These are phyloP conservation scores for Zoanthus sociatus DNA, from an alignment of 92 coral and sea anemone genomes.

Conservation along the genomic window DNA sequence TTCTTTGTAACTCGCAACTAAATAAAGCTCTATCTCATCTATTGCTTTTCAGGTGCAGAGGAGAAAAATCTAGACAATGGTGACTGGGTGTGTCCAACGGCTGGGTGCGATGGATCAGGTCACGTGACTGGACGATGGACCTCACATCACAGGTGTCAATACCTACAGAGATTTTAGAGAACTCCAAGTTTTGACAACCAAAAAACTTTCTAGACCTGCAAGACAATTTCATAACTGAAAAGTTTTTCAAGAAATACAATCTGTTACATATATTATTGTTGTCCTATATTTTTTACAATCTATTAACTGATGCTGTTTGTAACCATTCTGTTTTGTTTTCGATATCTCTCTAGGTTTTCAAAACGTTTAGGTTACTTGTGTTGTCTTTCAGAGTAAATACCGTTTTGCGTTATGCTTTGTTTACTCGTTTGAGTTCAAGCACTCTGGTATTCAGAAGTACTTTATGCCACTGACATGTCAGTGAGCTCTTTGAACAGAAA, in stretches of 20 bases:
- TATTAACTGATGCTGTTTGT: background rate
- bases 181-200: background rate
- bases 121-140: slow-evolving; percentile 66
- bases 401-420: background rate
- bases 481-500: background rate
- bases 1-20: too few relatives aligned
- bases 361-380: background rate
- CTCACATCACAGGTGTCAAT: slow-evolving; percentile 60
- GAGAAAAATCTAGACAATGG: slow-evolving; percentile 13
- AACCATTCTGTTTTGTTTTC: background rate
- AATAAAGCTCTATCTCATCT: background rate
- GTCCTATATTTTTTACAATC: background rate
- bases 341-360: too few relatives aligned
- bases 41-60: background rate
- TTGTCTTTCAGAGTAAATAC: background rate
- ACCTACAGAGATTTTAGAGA: background rate
- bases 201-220: background rate
- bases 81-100: slow-evolving; percentile 66
- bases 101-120: slow-evolving; percentile 66
- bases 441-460: background rate
- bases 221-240: background rate
- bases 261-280: background rate
- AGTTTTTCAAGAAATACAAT: background rate
- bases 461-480: background rate
- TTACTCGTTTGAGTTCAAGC: background rate